Evolutionary conservation across 2,797 vertebrate species (phyloP), one percentile per base, ranked within the genome.

Genomic region (Cossypha polioptera): DNA sequence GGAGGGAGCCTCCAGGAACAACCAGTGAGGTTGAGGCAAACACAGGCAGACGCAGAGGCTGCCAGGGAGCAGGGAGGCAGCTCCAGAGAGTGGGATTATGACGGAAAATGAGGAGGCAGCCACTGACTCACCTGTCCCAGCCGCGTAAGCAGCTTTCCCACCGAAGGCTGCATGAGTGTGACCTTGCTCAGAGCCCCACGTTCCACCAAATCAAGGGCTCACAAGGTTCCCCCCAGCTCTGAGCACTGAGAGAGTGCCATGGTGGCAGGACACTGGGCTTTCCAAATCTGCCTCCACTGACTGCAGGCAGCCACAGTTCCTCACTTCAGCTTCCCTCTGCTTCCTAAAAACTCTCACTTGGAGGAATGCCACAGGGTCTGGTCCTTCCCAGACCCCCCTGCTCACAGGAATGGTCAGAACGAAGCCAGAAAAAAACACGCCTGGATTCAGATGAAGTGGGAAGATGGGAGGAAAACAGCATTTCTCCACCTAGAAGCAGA

Each of bases 101-200:
- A 90, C 0, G 5, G 77, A 57, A 74, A 89, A 94, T 0, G 61
- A 84, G 84, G 77, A 96, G 85, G 77, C 77, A 79, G 93, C 17
- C 65, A 61, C 69, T 78, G 73, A 82, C 53, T 96, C 88, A 85
- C 81, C 92, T 86, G 51, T 81, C 79, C 85, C 74, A 87, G 73
- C 68, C 3, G 4, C 36, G 2, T 36, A 86, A 88, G 63, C 48
- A 66, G 86, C 91, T 71, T 71, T 81, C 31, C 58, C 67, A 18
- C 43, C 13, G 4, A 47, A 58, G 65, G 65, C 69, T 92, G 78
- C 47, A 7, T n/a, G 43, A 22, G 3, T 2, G 9, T 6, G 74
- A 87, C 57, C 83, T 76, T 89, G 42, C 57, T 58, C n/a, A 35
- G 57, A 80, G 72, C n/a, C 65, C 65, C 61, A 26, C 0, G 22